These are phyloP conservation scores for Catocala nupta DNA, from an alignment of 2,888 invertebrate genomes.

Conservation along the genomic window DNA sequence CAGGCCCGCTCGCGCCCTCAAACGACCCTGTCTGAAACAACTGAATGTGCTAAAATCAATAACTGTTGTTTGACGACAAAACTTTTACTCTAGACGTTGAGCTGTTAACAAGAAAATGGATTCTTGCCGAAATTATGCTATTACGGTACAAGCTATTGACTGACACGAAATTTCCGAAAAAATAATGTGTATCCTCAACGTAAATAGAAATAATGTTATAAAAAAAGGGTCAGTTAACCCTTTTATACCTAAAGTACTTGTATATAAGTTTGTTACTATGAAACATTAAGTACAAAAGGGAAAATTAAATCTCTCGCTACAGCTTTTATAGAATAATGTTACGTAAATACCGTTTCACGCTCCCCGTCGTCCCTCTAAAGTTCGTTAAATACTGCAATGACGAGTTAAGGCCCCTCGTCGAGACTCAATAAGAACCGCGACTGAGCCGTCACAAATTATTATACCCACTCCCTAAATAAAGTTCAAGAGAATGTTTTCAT, in stretches of 20 bases:
- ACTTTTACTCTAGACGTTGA: conserved; percentile 61
- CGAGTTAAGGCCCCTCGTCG: conserved; percentile 54
- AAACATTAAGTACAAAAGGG: conserved; percentile 30
- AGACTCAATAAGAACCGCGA: conserved; percentile 52
- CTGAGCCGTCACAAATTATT: conserved; percentile 53
- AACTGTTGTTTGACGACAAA: conserved; percentile 82
- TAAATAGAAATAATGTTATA: neutral
- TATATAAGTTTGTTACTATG: conserved; percentile 10
- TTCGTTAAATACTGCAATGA: conserved; percentile 56
- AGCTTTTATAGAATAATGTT: conserved; percentile 32
- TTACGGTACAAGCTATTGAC: conserved; percentile 12
- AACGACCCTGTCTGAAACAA: conserved; percentile 80
- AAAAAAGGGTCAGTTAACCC: no score
- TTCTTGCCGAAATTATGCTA: conserved; percentile 20
- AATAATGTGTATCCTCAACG: neutral
- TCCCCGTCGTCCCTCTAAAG: conserved; percentile 41
- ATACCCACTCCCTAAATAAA: conserved; percentile 40
- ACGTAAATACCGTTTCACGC: conserved; percentile 36
- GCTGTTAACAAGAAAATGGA: conserved; percentile 26
- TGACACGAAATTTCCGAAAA: neutral
- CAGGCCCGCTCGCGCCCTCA: conserved; percentile 62
- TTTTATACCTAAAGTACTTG: neutral
- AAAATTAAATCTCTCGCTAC: conserved; percentile 22
- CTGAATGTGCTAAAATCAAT: conserved; percentile 86
- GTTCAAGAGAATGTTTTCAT: conserved; percentile 36